Evolutionary conservation across 35 echinoderm and acorn worm species (phyloP).

Genomic region (Lytechinus variegatus): DNA sequence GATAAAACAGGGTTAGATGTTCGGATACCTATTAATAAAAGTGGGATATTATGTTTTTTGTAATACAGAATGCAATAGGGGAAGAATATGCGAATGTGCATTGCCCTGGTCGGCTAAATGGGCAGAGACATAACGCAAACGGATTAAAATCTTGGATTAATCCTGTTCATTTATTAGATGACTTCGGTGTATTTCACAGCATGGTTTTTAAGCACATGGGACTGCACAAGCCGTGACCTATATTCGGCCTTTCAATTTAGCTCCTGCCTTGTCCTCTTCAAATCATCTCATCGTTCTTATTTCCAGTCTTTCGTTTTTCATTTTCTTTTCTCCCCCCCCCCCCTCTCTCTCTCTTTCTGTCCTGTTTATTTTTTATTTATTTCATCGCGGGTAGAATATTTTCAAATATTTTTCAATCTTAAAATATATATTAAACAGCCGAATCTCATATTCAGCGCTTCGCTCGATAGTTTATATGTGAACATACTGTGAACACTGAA

Average conservation of each 20-base stretch:
- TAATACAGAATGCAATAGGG: not conserved
- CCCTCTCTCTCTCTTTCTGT: slow-evolving; percentile 4
- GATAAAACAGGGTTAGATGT: not conserved
- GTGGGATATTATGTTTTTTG: not conserved
- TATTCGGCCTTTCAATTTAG: not conserved
- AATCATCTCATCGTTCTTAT: not conserved
- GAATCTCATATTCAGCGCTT: no score
- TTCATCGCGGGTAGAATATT: no score
- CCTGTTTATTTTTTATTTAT: not conserved
- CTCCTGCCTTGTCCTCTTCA: not conserved
- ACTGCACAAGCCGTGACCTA: not conserved
- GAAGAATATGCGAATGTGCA: not conserved
- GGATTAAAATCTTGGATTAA: not conserved
- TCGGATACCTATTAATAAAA: not conserved
- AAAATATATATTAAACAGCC: no score
- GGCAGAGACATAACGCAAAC: not conserved
- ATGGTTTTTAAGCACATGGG: not conserved
- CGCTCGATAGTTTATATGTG: no score
- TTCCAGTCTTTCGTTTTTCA: not conserved
- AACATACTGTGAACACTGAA: no score
- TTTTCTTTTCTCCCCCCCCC: not conserved
- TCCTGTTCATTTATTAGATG: slow-evolving; percentile 12
- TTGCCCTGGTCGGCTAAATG: not conserved
- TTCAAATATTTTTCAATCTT: no score
- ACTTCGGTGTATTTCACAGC: not conserved